These are phyloP conservation scores for Tenebrio molitor DNA, from an alignment of 1,140 invertebrate species.

Conservation along the genomic window DNA sequence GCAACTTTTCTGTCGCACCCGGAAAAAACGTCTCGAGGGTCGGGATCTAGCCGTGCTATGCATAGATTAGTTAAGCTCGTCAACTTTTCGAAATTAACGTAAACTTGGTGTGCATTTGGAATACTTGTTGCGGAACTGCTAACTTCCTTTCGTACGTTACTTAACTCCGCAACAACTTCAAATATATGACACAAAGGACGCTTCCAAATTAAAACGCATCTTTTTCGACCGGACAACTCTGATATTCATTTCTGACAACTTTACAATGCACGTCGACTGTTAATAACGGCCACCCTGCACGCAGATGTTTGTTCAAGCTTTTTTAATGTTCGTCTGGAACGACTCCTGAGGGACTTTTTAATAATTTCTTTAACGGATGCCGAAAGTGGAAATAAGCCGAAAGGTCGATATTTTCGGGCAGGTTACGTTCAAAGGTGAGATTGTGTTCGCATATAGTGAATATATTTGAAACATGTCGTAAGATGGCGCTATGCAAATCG, in stretches of 20 bases:
- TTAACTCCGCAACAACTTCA: conserved; percentile 39
- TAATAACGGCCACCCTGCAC: not conserved
- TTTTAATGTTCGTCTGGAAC: not conserved
- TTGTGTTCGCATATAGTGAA: conserved; percentile 13
- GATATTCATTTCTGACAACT: conserved; percentile 10
- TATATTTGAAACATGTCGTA: conserved; percentile 23
- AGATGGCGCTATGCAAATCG: conserved; percentile 25
- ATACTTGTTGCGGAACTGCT: conserved; percentile 55
- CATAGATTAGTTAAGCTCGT: conserved; percentile 53
- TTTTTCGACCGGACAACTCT: not conserved
- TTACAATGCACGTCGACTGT: not conserved
- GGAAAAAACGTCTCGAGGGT: conserved; percentile 51
- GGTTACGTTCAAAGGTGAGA: not conserved
- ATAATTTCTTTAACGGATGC: no score
- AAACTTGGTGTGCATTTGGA: conserved; percentile 58
- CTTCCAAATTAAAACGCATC: conserved; percentile 13
- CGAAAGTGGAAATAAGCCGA: not conserved
- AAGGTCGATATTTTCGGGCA: not conserved
- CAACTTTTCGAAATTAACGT: conserved; percentile 56
- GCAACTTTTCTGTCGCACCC: conserved; percentile 40
- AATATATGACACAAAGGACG: conserved; percentile 20
- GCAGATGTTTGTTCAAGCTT: not conserved
- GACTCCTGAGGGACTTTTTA: no score
- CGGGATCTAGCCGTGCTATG: conserved; percentile 52
- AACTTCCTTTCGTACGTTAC: conserved; percentile 36